phyloP scores from a whole-genome alignment of 2,113 vertebrate genomes.

The Lagopus leucura region DNA sequence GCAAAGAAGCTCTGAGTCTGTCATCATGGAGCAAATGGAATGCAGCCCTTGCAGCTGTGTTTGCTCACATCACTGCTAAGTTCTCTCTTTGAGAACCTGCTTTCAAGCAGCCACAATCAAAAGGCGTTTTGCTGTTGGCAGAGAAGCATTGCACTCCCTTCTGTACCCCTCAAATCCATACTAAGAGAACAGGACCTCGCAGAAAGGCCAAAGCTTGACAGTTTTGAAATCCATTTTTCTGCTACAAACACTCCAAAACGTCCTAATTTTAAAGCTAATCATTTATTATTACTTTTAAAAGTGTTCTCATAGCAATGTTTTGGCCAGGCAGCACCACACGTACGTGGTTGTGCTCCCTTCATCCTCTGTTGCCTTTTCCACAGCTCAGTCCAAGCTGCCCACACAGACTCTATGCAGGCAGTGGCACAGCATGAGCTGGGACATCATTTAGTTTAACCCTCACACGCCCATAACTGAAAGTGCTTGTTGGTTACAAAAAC shows the following conservation, averaged over 20 bases:
- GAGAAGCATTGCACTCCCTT: too few species aligned
- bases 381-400: accelerated
- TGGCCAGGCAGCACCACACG: neutral
- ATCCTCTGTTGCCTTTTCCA: neutral
- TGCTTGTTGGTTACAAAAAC: neutral
- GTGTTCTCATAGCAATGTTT: neutral
- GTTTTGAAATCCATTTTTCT: neutral
- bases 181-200: neutral
- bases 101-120: accelerated
- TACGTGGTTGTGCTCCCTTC: accelerated
- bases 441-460: neutral
- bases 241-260: neutral
- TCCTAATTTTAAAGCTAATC: neutral
- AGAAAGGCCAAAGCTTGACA: accelerated
- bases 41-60: accelerated
- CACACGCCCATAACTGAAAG: neutral
- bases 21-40: too few species aligned
- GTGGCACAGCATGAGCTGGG: neutral
- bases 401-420: accelerated
- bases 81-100: accelerated
- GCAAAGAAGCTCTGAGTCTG: neutral
- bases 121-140: neutral
- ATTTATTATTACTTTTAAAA: too few species aligned
- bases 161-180: too few species aligned
- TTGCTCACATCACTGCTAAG: accelerated